A percentile compares a stretch with the other conserved stretches of the same genome.
These are phyloP conservation scores for Struthio camelus DNA, from an alignment of 2,113 vertebrate genomes.

Conservation along the genomic window DNA sequence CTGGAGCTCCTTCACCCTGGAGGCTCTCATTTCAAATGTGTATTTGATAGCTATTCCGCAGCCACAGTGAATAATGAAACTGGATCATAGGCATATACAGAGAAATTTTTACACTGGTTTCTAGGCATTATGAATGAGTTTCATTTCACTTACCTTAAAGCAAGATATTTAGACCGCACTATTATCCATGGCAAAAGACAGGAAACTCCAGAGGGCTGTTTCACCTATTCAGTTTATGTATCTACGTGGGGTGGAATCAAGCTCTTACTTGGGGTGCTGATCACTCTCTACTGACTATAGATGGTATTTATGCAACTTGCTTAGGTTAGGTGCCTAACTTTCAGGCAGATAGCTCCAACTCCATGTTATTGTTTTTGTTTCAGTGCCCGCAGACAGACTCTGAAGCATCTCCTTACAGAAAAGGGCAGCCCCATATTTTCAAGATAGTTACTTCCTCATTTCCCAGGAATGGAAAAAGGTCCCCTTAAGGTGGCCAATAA, in stretches of 20 bases:
- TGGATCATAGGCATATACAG: not conserved
- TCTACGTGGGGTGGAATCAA: not conserved
- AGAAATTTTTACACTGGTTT: not conserved
- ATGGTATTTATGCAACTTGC: not conserved
- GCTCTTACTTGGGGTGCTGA: not conserved
- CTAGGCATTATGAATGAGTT: not conserved
- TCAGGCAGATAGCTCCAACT: not conserved
- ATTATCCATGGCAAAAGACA: not conserved
- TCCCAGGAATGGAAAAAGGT: not conserved
- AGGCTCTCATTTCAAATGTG: not conserved
- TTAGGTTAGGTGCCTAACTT: not conserved
- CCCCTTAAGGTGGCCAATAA: not conserved
- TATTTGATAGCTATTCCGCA: not conserved
- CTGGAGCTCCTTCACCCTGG: not conserved
- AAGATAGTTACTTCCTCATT: not conserved
- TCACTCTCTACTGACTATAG: not conserved
- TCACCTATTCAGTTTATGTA: not conserved
- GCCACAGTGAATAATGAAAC: not conserved
- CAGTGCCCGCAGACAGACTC: not conserved
- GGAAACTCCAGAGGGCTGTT: not conserved
- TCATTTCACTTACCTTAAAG: not conserved
- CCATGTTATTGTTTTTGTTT: not conserved
- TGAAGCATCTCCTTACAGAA: not conserved
- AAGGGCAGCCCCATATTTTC: not conserved
- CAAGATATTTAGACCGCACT: not conserved